Evolutionary conservation across 2,888 invertebrate genomes (phyloP), one percentile per base, ranked within the genome.

Genomic region (Caenorhabditis afra): DNA sequence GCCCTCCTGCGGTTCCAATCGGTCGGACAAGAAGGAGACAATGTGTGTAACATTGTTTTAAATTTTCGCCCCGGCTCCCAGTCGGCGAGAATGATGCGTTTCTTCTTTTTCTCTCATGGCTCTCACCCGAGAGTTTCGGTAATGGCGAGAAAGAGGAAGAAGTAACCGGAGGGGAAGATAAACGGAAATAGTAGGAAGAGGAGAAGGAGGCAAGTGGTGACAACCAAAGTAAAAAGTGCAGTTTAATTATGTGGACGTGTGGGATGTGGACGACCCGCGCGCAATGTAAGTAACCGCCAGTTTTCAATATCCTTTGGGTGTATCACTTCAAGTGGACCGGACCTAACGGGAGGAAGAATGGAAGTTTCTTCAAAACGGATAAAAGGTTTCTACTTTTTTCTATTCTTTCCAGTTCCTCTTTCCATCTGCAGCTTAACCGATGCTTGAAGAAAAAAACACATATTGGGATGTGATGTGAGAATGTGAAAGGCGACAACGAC

Each of bases 211-310:
- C 29, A 50, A 49, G 16, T 49, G 57, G 57, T 73, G 73, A 73
- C 76, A 64, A 64, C 67, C 76, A 62, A 53, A 57, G 61, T 57
- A 55, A 76, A 76, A 67, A 76, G 73, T 73, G 73, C 64, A 64
- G 64, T 73, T 73, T 73, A 73, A 73, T 73, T 73, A 73, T 73
- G 14, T 49, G 55, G 57, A 62, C 50, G 37, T 58, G 29, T 68
- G 68, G 68, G 29, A 22, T 58, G 29, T 68, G 68, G 68, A 44
- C 44, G 41, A 44, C 7, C 41, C 53, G 16, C 52, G 20, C 35
- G 35, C 57, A 58, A 58, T 70, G 61, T 55, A 35, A n/a, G n/a
- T n/a, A n/a, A n/a, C n/a, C 16, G 35, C 53, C 3, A 16, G 7
- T 29, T 29, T 29, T 29, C 29, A 29, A 29, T 70, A 61, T 70